These are phyloP conservation scores for Phasia obesa DNA, from an alignment of 2,888 invertebrate genomes.

Conservation along the genomic window DNA sequence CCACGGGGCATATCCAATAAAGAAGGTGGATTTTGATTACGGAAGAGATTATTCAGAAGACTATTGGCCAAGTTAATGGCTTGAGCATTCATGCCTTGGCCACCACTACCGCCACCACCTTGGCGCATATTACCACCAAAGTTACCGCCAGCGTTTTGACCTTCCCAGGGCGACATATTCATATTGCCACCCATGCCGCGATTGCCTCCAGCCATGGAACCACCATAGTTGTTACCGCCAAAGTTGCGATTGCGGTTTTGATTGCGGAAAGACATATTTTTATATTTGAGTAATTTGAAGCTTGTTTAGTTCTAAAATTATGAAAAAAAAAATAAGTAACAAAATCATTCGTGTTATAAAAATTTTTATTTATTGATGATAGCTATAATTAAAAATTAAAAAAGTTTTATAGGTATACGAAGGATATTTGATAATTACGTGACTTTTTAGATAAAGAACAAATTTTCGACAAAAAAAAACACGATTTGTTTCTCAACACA, in stretches of 20 bases:
- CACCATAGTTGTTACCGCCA: constrained; percentile 82
- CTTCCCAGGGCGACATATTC: constrained; percentile 83
- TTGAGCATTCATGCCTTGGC: constrained; percentile 85
- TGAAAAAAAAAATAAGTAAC: constrained; percentile 23
- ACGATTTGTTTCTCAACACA: no score
- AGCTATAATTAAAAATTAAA: no score
- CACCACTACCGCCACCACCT: constrained; percentile 83
- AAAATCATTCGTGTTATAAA: no score
- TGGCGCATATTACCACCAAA: constrained; percentile 83
- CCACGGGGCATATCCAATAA: constrained; percentile 85
- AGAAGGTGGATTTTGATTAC: constrained; percentile 86
- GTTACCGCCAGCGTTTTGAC: constrained; percentile 79
- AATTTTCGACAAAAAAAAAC: no score
- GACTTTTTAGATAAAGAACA: no score
- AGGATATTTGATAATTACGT: no score
- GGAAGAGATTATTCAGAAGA: constrained; percentile 86
- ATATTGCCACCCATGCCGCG: constrained; percentile 78
- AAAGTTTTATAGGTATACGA: no score
- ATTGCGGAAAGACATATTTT: constrained; percentile 81
- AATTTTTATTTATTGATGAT: no score
- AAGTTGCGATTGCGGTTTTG: constrained; percentile 82
- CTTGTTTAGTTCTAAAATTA: constrained; percentile 62
- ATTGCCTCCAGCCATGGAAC: constrained; percentile 81
- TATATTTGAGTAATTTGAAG: constrained; percentile 59
- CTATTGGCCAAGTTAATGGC: constrained; percentile 90